A percentile compares a stretch with the other conserved stretches of the same genome.
Evolutionary conservation across 1,140 invertebrate species (phyloP).

Genomic region (Rhyacophila brunnea): DNA sequence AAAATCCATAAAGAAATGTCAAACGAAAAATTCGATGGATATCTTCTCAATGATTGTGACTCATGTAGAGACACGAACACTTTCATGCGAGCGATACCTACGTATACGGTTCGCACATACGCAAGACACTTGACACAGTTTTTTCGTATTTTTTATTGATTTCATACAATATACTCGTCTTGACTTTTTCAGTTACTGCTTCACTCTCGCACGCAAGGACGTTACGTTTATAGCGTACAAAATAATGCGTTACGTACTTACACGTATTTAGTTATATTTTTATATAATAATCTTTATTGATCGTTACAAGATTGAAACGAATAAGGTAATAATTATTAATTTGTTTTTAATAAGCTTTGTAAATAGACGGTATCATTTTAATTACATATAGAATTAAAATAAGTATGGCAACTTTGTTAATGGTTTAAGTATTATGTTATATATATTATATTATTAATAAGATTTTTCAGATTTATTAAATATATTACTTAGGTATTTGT

Average conservation of each 20-base stretch:
- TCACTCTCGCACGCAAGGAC: slow-evolving; percentile 8
- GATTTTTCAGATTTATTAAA: slow-evolving; percentile 10
- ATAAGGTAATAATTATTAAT: background rate
- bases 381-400: background rate
- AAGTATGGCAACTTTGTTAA: slow-evolving; percentile 32
- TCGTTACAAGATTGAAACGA: background rate
- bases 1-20: slow-evolving; percentile 21
- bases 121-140: slow-evolving; percentile 13
- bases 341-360: background rate
- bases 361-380: slow-evolving; percentile 3
- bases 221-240: background rate
- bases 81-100: no score
- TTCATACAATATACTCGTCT: slow-evolving; percentile 9
- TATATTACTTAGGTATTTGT: slow-evolving; percentile 6
- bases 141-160: slow-evolving; percentile 7
- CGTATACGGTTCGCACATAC: no score
- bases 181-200: slow-evolving; percentile 4
- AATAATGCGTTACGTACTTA: slow-evolving; percentile 9
- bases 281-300: background rate
- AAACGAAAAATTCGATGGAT: no score
- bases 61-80: no score
- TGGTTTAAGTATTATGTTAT: slow-evolving; percentile 11
- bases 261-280: background rate
- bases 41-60: no score
- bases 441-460: background rate